A percentile compares a stretch with the other conserved stretches of the same genome.
phyloP scores from a whole-genome alignment of 2,113 vertebrate genomes.

The Syngnathoides biaculeatus region DNA sequence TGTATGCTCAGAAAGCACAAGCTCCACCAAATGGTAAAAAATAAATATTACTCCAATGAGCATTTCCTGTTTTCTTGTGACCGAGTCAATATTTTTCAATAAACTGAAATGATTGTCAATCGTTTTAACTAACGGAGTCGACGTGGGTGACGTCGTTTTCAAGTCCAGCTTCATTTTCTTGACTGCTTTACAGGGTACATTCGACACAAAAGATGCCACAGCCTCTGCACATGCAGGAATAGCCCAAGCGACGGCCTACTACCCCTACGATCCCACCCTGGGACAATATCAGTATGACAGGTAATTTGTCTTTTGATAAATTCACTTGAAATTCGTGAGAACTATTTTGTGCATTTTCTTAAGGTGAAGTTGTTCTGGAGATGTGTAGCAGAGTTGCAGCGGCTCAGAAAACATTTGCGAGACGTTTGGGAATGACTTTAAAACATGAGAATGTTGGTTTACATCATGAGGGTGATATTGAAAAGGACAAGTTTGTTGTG shows the following conservation, averaged over 20 bases:
- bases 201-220: conserved; percentile 88
- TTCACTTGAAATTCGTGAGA: neutral
- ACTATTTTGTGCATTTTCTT: neutral
- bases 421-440: neutral
- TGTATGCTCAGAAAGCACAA: neutral
- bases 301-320: conserved; percentile 61
- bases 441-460: neutral
- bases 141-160: neutral
- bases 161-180: conserved; percentile 1
- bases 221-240: conserved; percentile 90
- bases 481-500: neutral
- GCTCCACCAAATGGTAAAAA: neutral
- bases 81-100: neutral
- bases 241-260: conserved; percentile 87
- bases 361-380: neutral
- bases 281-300: conserved; percentile 98
- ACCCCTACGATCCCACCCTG: conserved; percentile 89
- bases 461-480: neutral
- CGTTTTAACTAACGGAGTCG: neutral
- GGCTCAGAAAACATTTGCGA: neutral
- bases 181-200: conserved; percentile 81
- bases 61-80: neutral
- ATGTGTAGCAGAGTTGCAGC: neutral
- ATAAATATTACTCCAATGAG: neutral
- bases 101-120: neutral